Base-by-base conservation (phyloP, 1,140 invertebrate species). In the Maconellicoccus hirsutus region DNA sequence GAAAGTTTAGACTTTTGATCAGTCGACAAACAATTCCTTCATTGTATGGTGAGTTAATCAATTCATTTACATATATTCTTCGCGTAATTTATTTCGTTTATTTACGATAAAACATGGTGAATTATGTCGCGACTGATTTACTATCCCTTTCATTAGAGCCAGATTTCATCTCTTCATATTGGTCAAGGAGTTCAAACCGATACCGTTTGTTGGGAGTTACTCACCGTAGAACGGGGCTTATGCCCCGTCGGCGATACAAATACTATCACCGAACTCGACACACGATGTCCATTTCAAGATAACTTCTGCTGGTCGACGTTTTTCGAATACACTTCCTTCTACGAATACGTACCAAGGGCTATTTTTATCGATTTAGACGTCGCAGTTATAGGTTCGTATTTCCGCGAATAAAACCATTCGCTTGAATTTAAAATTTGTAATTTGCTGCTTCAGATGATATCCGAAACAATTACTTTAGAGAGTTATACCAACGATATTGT, bases 331-430 rank as follows among this genome's bases (percentile, higher is more conserved):
- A 6, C 85, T 85, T 70, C 81, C 82, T 71, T 87, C 87, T 84
- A 83, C 61, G 88, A 88, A 79, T 86, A 89, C 77, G 86, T 91
- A 59, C 89, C 89, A 2, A 79, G 90, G 63, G 87, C 89, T 19
- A 84, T 92, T 19, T 89, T 92, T 80, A 83, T 92, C 8, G 91
- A 93, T 76, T 78, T 92, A 26, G 91, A 93, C 77, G 88, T 89
- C 23, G 90, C 89, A 59, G 84, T 86, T 69, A 80, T 87, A 70
- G 85, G 86, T 79, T 59, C 39, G 69, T 38, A n/a, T 7, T 16
- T 8, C n/a, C n/a, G n/a, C n/a, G n/a, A n/a, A n/a, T n/a, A n/a
- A n/a, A n/a, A n/a, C n/a, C n/a, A n/a, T n/a, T n/a, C n/a, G n/a
- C n/a, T 33, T 33, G 29, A 33, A 33, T 33, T 59, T 16, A 22